Percentiles rank a stretch among this genome's conserved stretches.
These are phyloP conservation scores for Cyphotilapia sp. DNA, from an alignment of 2,113 vertebrate species.

Conservation along the genomic window DNA sequence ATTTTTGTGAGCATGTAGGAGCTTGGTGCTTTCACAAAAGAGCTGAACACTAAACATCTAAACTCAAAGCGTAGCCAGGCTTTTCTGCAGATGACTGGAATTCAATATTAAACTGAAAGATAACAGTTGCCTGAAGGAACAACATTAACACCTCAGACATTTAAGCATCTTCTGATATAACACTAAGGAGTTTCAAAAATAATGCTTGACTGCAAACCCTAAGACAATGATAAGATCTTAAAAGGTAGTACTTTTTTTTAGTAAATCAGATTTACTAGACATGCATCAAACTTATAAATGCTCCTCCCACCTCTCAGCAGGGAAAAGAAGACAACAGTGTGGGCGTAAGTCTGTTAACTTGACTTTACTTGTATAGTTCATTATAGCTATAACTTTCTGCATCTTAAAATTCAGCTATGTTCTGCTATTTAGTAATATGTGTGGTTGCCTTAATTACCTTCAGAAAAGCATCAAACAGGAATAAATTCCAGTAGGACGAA, in stretches of 20 bases:
- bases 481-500: neutral
- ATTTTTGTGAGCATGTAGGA: neutral
- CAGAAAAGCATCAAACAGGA: neutral
- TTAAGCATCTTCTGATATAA: neutral
- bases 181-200: neutral
- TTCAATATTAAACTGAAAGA: neutral
- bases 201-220: neutral
- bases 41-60: neutral
- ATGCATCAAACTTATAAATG: neutral
- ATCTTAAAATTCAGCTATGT: neutral
- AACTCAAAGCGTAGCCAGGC: neutral
- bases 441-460: constrained; percentile 14
- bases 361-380: constrained; percentile 14
- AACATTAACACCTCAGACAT: neutral
- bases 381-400: neutral
- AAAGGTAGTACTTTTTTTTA: neutral
- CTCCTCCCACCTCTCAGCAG: neutral
- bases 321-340: neutral
- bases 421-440: neutral
- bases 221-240: neutral
- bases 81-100: neutral
- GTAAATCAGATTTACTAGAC: neutral
- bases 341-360: neutral
- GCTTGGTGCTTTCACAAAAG: neutral
- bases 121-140: neutral